Evolutionary conservation across 2,888 invertebrate genomes (phyloP).

Genomic region (Drosophila peninsularis): DNA sequence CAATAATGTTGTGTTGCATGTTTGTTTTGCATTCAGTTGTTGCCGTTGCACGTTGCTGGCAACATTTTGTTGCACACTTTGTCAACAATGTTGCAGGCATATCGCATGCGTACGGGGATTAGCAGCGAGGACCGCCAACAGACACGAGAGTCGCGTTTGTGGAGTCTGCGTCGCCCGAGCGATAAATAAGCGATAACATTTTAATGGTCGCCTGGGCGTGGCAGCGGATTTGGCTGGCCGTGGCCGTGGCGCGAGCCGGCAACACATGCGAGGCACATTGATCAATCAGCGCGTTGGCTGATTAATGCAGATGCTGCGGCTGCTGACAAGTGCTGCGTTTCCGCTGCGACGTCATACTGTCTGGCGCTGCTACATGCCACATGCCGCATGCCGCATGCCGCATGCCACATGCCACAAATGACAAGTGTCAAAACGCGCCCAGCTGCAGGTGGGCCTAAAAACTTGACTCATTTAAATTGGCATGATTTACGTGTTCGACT

Average conservation of each 20-base stretch:
- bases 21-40: background rate
- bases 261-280: slow-evolving; percentile 42
- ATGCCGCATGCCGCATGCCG: slow-evolving; percentile 1
- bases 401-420: slow-evolving; percentile 39
- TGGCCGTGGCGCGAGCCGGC: slow-evolving; percentile 7
- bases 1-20: slow-evolving; percentile 35
- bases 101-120: slow-evolving; percentile 52
- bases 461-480: slow-evolving; percentile 73
- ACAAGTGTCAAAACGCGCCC: slow-evolving; percentile 71
- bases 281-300: slow-evolving; percentile 69
- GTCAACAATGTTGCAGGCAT: slow-evolving; percentile 57
- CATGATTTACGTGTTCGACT: slow-evolving; percentile 70
- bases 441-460: slow-evolving; percentile 58
- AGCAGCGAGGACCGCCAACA: slow-evolving; percentile 54
- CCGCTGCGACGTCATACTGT: slow-evolving; percentile 70
- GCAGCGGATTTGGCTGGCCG: slow-evolving; percentile 1
- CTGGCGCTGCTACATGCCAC: slow-evolving; percentile 30
- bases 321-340: slow-evolving; percentile 67
- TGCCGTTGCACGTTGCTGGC: slow-evolving; percentile 22
- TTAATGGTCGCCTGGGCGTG: slow-evolving; percentile 55
- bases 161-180: slow-evolving; percentile 25
- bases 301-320: slow-evolving; percentile 56
- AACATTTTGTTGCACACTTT: slow-evolving; percentile 55
- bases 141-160: slow-evolving; percentile 4
- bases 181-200: slow-evolving; percentile 76